Evolutionary conservation across 2,113 vertebrate species (phyloP), one percentile per base, ranked within the genome.

Genomic region (Mastomys natalensis): DNA sequence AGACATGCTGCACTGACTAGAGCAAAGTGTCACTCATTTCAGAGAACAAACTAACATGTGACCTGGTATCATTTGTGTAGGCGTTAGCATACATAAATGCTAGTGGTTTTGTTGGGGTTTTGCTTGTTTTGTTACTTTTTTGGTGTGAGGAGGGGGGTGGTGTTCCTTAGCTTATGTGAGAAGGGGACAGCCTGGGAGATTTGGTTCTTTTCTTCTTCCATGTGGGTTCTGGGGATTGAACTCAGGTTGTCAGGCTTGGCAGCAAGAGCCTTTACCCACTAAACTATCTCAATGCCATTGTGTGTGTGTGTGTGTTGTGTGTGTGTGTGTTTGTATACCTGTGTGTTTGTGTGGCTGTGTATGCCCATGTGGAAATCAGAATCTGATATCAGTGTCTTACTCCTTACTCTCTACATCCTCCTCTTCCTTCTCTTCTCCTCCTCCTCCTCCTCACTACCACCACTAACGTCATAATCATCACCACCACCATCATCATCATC

Each of bases 21-120:
- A 92, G 82, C 74, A 89, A 37, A 96, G 7, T 51, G 21, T 94
- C 72, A 48, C 90, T 43, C 58, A 31, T 31, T 87, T 53, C 48
- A 82, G 74, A 82, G 40, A 92, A 53, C 81, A 95, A 95, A 37
- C 89, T 86, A 60, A 73, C 77, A 60, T 43, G 48, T 72, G 90
- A 91, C 89, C 94, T 96, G 70, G 58, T 91, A 62, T 55, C 60
- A 94, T 48, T 48, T 76, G 37, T 82, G 70, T 77, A 77, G n/a
- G 80, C 12, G 90, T 93, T 93, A 76, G 45, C 80, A 74, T 91
- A 93, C 66, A 31, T 78, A 43, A 93, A 62, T 13, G 64, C 87
- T 95, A 93, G 40, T 29, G 13, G 29, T 62, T 62, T 85, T 64
- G 58, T 81, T 81, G 4, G 29, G 8, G 34, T 80, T 48, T 53